phyloP scores from a whole-genome alignment of 1,140 invertebrate species.

The Subanguina moxae region DNA sequence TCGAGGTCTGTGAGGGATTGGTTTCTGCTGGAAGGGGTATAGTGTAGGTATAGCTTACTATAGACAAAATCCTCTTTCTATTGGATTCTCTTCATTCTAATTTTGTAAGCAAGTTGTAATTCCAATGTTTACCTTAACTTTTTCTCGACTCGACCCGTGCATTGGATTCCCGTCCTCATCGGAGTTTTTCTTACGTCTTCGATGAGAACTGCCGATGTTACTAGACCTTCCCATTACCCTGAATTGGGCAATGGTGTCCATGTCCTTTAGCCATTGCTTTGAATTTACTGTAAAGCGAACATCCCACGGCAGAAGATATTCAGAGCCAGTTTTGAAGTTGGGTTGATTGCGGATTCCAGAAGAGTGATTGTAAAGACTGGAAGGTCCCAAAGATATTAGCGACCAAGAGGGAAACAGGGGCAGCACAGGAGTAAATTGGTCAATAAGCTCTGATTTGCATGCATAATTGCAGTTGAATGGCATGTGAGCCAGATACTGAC shows the following conservation, averaged over 20 bases:
- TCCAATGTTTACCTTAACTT: constrained; percentile 60
- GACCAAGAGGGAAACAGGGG: constrained; percentile 90
- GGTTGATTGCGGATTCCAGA: constrained; percentile 69
- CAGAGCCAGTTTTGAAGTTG: constrained; percentile 80
- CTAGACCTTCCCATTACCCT: constrained; percentile 4
- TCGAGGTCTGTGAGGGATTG: too few species aligned
- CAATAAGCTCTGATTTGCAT: background rate
- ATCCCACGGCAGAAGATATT: constrained; percentile 91
- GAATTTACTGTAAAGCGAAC: constrained; percentile 69
- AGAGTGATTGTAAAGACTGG: constrained; percentile 83
- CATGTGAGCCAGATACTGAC: constrained; percentile 30
- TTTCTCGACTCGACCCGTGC: constrained; percentile 52
- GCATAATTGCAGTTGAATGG: constrained; percentile 14
- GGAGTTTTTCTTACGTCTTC: constrained; percentile 30
- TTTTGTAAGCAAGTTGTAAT: too few species aligned
- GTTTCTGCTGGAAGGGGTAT: too few species aligned
- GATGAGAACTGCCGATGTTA: constrained; percentile 37
- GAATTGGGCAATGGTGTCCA: constrained; percentile 17
- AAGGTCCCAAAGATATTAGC: constrained; percentile 79
- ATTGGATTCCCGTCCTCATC: constrained; percentile 14
- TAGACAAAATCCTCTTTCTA: too few species aligned
- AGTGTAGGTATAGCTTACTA: too few species aligned
- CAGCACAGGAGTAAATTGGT: constrained; percentile 59
- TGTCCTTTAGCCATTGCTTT: constrained; percentile 62
- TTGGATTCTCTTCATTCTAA: too few species aligned